Evolutionary conservation across 2,797 vertebrate species (phyloP), one percentile per base, ranked within the genome.

Genomic region (Danio tinwini): DNA sequence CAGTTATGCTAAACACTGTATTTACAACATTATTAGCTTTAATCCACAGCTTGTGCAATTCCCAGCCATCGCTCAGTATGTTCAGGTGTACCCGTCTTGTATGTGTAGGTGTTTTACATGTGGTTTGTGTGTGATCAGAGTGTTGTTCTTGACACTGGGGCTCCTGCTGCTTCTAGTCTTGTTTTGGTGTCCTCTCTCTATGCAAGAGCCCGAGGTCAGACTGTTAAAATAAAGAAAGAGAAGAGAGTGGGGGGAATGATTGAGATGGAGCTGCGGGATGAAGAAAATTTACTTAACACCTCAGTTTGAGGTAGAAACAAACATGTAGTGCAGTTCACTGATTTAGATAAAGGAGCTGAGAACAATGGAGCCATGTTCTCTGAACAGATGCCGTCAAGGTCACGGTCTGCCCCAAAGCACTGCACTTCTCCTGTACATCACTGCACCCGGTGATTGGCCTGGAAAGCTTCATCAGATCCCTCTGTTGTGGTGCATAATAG

Each of bases 181-280:
- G 52, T 68, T 45, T 13, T 70, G 72, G 42, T 17, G 11, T 42
- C 21, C 56, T 67, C 76, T 72, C 45, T 76, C 72, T 63, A 80
- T 53, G 0, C 47, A 68, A 78, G 1, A 39, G 73, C 64, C 53
- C 0, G 7, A 39, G 73, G 74, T 71, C 12, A 56, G 82, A 68
- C 29, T 11, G 45, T 6, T n/a, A 52, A 58, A 40, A 44, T 58
- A 69, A 73, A 83, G 81, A 39, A 76, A 68, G 62, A 47, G 73
- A 59, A 82, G 76, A 78, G 72, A 77, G 80, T 68, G 50, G 55
- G 86, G n/a, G 78, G 77, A 77, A 55, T 78, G 86, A 80, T 49
- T 47, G 42, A 61, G 21, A 19, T 61, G 19, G 85, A 82, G 80
- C 68, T 80, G 75, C 55, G 17, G 61, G 45, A 62, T 70, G 21